phyloP scores from a whole-genome alignment of 2,888 invertebrate genomes.

The Creontiades dilutus region DNA sequence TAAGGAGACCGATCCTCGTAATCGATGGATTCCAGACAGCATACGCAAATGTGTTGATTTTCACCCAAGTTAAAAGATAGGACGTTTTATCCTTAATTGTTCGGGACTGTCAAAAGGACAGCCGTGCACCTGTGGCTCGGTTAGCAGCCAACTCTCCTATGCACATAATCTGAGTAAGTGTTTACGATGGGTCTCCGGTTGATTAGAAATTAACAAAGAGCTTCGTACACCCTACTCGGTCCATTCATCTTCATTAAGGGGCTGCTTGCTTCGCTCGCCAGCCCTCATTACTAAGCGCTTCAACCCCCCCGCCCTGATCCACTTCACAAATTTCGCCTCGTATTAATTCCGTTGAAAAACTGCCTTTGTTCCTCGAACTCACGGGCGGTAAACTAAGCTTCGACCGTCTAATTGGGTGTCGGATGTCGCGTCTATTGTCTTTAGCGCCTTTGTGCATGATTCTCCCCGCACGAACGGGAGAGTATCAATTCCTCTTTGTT shows the following conservation, averaged over 20 bases:
- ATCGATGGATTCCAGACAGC: too few species aligned
- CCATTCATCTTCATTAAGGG: conserved; percentile 64
- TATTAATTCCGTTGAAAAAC: conserved; percentile 59
- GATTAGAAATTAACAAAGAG: conserved; percentile 68
- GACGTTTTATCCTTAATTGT: background rate
- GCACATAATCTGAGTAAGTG: conserved; percentile 57
- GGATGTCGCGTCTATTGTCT: conserved; percentile 65
- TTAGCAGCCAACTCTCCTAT: background rate
- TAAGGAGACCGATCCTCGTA: too few species aligned
- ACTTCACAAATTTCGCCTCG: background rate
- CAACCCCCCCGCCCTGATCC: conserved; percentile 6
- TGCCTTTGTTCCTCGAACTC: conserved; percentile 40
- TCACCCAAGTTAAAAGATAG: too few species aligned
- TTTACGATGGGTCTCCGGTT: conserved; percentile 44
- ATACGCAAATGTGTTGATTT: too few species aligned
- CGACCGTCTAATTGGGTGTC: conserved; percentile 66
- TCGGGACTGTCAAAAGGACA: background rate
- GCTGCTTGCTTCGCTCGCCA: conserved; percentile 15
- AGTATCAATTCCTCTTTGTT: conserved; percentile 21
- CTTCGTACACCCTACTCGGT: background rate
- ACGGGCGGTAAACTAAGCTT: conserved; percentile 50
- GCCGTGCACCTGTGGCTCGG: conserved; percentile 52
- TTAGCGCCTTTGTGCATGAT: conserved; percentile 44
- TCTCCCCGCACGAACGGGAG: background rate
- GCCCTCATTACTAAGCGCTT: conserved; percentile 44